A percentile compares a stretch with the other conserved stretches of the same genome.
phyloP scores from a whole-genome alignment of 2,113 vertebrate genomes.

The Isurus oxyrinchus region DNA sequence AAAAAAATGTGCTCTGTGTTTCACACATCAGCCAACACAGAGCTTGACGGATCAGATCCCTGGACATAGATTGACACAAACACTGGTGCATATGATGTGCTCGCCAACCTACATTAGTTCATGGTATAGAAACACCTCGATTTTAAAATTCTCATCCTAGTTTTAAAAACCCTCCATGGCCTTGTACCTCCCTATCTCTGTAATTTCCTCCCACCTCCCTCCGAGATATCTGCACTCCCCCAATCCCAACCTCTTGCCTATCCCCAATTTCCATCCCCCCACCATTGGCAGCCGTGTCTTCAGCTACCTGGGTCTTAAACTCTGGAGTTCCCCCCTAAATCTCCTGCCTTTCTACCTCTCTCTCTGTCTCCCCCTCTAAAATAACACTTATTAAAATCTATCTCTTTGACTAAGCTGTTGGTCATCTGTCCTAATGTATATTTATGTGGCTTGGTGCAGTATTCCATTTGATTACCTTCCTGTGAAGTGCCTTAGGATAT shows the following conservation, averaged over 20 bases:
- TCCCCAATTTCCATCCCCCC: neutral
- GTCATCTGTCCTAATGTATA: neutral
- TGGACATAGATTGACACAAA: neutral
- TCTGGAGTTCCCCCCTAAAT: neutral
- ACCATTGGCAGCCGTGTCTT: neutral
- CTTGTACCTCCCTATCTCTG: neutral
- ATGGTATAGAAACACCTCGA: neutral
- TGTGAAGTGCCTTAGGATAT: neutral
- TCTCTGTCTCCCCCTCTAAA: neutral
- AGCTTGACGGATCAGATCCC: neutral
- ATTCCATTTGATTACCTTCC: neutral
- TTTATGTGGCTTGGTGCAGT: neutral
- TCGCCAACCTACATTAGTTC: neutral
- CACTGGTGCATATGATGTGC: neutral
- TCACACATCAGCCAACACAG: neutral
- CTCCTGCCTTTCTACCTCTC: neutral
- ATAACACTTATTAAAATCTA: neutral
- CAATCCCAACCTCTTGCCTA: neutral
- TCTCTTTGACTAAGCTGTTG: neutral
- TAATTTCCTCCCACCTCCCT: neutral
- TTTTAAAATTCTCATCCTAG: neutral
- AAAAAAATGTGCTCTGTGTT: neutral
- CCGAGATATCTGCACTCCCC: neutral
- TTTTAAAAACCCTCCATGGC: neutral
- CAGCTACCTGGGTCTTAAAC: neutral